Base-by-base conservation (phyloP, 1,140 invertebrate species). In the Brachionus rotundiformis region DNA sequence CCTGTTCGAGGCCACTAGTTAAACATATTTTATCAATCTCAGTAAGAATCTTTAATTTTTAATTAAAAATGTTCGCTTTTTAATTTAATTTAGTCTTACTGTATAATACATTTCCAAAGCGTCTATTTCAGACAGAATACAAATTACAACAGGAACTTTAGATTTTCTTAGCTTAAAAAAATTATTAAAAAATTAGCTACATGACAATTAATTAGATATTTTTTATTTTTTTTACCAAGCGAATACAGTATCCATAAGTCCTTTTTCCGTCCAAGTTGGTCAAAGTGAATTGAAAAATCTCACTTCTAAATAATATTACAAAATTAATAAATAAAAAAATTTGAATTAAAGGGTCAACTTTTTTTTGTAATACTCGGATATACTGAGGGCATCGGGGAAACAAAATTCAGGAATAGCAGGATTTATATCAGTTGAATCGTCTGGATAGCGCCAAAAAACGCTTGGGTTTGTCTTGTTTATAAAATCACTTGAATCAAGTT, bases 21-120 rank as follows among this genome's bases (percentile, higher is more conserved):
- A 11, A n/a, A 16, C 8, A 61, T 11, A 79, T 8, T 63, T 59
- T 36, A 4, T 79, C 76, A 41, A 59, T 29, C 25, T 79, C 47
- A 31, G 31, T 63, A 16, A 79, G 25, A 79, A 79, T 79, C 73
- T 77, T 49, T 29, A 11, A 47, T 25, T 23, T 19, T 19, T 8
- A 19, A n/a, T n/a, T n/a, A n/a, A n/a, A n/a, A n/a, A n/a, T n/a
- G n/a, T n/a, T n/a, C n/a, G n/a, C n/a, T n/a, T n/a, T n/a, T n/a
- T n/a, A n/a, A n/a, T n/a, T n/a, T n/a, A n/a, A n/a, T n/a, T n/a
- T n/a, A 49, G 33, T 29, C 33, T 77, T 77, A 77, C 73, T 10
- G 47, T 79, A 36, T 54, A 79, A 41, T 79, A 79, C 76, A 79
- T 79, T 79, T 79, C 59, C 11, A 79, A 54, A 59, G 76, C 76